A percentile compares a stretch with the other conserved stretches of the same genome.
Evolutionary conservation across 1,140 invertebrate species (phyloP).

Genomic region (Bombus breviceps): DNA sequence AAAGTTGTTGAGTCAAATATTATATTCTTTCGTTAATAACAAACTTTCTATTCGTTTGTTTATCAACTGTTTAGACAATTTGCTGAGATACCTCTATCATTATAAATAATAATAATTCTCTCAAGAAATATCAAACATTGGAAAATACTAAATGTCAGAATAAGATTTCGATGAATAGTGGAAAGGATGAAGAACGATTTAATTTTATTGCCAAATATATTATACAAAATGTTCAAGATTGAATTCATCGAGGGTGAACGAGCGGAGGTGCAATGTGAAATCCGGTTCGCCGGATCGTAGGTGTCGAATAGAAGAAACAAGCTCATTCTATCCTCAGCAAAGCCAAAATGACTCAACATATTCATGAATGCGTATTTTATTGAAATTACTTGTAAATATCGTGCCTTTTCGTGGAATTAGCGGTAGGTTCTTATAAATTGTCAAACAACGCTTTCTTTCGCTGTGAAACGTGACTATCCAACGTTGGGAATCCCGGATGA

Average conservation of each 20-base stretch:
- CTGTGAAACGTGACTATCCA: too few relatives aligned
- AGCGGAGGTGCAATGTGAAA: slow-evolving; percentile 1
- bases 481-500: neutral
- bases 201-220: too few relatives aligned
- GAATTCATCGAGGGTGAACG: slow-evolving; percentile 3
- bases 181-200: neutral
- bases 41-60: neutral
- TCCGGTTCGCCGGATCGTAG: slow-evolving; percentile 32
- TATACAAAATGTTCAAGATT: neutral
- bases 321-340: neutral
- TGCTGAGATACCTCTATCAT: neutral
- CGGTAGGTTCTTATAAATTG: slow-evolving; percentile 14
- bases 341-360: neutral
- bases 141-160: neutral
- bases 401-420: slow-evolving; percentile 11
- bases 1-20: neutral
- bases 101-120: neutral
- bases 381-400: slow-evolving; percentile 35
- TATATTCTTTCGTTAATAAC: neutral
- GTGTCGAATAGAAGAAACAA: slow-evolving; percentile 4
- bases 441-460: neutral
- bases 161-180: neutral
- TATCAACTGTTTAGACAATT: neutral
- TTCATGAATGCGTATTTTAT: slow-evolving; percentile 33
- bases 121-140: neutral